A percentile compares a stretch with the other conserved stretches of the same genome.
Evolutionary conservation across 2,797 vertebrate genomes (phyloP).

Genomic region (Chelidonichthys spinosus): DNA sequence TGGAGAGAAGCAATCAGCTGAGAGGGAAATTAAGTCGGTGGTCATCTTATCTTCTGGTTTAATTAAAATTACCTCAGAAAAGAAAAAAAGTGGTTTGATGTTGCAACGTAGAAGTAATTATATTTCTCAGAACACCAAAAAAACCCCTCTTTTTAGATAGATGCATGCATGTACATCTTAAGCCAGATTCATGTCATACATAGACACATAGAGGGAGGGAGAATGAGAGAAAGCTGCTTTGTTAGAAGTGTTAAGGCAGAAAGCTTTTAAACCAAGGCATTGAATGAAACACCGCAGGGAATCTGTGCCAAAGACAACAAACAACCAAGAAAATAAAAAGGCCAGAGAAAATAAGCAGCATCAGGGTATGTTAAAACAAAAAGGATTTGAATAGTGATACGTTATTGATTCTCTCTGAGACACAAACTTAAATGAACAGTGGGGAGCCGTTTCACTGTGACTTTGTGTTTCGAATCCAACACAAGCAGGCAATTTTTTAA

Average conservation of each 20-base stretch:
- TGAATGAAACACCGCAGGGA: conserved; percentile 21
- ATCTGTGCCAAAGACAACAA: conserved; percentile 2
- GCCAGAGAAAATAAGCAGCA: not conserved
- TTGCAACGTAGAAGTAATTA: not conserved
- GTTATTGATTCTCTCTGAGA: not conserved
- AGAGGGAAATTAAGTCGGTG: not conserved
- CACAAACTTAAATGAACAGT: not conserved
- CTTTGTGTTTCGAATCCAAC: not conserved
- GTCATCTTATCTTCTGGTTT: conserved; percentile 19
- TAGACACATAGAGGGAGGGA: not conserved
- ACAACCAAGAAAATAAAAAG: not conserved
- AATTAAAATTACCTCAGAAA: conserved; percentile 37
- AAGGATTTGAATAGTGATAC: not conserved
- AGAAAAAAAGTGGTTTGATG: conserved; percentile 16
- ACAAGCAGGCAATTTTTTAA: not conserved
- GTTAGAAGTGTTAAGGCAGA: conserved; percentile 8
- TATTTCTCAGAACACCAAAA: not conserved
- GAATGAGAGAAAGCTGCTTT: not conserved
- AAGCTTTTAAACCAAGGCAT: conserved; percentile 31
- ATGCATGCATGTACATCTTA: not conserved
- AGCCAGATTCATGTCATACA: not conserved
- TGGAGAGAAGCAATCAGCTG: conserved; percentile 9
- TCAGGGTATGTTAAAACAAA: not conserved
- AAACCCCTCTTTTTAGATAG: not conserved
- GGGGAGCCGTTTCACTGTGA: not conserved